A percentile compares a stretch with the other conserved stretches of the same genome.
These are phyloP conservation scores for Empidonax traillii DNA, from an alignment of 2,113 vertebrate species.

Conservation along the genomic window DNA sequence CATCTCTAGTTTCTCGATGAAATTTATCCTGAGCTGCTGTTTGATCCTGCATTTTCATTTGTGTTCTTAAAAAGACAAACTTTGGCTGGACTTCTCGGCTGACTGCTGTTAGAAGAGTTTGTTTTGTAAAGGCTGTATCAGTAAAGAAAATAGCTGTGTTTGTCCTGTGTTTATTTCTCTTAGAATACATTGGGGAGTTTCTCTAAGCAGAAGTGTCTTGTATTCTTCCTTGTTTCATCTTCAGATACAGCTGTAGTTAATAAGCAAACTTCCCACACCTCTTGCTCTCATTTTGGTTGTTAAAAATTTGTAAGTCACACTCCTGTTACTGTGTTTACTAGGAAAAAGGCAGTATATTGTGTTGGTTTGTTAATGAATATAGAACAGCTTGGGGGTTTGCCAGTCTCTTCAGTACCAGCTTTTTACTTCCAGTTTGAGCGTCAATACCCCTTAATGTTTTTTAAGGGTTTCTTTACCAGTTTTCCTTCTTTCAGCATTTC, in stretches of 20 bases:
- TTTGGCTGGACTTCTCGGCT: neutral
- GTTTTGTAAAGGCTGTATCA: neutral
- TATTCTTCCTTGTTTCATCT: neutral
- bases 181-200: neutral
- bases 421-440: neutral
- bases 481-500: neutral
- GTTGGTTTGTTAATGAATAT: neutral
- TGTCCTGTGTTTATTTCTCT: neutral
- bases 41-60: neutral
- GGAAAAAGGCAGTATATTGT: neutral
- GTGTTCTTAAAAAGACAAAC: neutral
- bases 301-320: neutral
- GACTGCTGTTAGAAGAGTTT: neutral
- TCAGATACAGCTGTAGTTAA: neutral
- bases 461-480: neutral
- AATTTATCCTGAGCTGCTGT: slow-evolving; percentile 1
- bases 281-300: neutral
- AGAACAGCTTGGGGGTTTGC: neutral
- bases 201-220: neutral
- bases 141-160: neutral
- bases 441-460: neutral
- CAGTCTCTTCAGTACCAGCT: neutral
- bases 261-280: neutral
- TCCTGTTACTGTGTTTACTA: neutral
- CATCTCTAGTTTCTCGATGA: slow-evolving; percentile 58